A percentile compares a stretch with the other conserved stretches of the same genome.
Conservation (phyloP, 1,140 invertebrate genomes). For the Trichonephila clavipes region DNA sequence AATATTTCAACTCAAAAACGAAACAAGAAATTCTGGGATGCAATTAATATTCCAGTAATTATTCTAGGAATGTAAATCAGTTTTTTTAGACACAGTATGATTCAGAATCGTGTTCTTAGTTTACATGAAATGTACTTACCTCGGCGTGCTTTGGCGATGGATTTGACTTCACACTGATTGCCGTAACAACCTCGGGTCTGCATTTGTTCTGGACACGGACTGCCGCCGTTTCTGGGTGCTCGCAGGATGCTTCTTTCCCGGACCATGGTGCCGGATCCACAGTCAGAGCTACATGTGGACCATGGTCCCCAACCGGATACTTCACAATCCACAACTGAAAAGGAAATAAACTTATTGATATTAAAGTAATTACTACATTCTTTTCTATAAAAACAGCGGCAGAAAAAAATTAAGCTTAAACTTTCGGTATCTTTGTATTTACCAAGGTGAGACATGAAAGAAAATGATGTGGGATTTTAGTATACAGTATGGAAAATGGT, state of each 20-base stretch:
- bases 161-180: conserved; percentile 86
- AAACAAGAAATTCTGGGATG: too few relatives aligned
- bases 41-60: too few relatives aligned
- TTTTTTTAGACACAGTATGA: not conserved
- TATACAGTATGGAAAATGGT: too few relatives aligned
- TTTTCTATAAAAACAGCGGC: too few relatives aligned
- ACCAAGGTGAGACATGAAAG: too few relatives aligned
- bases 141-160: conserved; percentile 85
- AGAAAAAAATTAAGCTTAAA: too few relatives aligned
- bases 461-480: too few relatives aligned
- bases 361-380: too few relatives aligned
- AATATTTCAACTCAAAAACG: too few relatives aligned
- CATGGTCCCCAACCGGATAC: conserved; percentile 89
- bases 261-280: conserved; percentile 88
- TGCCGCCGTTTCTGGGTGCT: conserved; percentile 87
- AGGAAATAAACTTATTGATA: not conserved
- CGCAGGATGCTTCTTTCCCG: conserved; percentile 84
- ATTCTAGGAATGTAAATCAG: too few relatives aligned
- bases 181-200: conserved; percentile 88
- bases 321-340: conserved; percentile 88
- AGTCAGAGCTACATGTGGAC: conserved; percentile 88
- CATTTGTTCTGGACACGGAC: conserved; percentile 87
- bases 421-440: too few relatives aligned
- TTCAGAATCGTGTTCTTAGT: too few relatives aligned
- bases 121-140: conserved; percentile 82